These are phyloP conservation scores for Cinara cedri DNA, from an alignment of 2,888 invertebrate genomes.

Conservation along the genomic window DNA sequence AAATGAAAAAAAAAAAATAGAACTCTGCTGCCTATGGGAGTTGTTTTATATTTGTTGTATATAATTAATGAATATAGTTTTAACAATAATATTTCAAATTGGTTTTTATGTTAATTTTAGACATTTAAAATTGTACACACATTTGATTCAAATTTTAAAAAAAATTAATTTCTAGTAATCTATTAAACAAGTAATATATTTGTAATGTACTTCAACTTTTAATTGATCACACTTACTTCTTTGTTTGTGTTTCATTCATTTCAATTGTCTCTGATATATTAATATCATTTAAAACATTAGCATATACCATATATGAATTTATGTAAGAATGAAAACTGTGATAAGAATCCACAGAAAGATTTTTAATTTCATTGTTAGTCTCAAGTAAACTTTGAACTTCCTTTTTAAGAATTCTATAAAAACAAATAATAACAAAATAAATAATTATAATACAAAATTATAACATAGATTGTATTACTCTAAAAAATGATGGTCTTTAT, in stretches of 20 bases:
- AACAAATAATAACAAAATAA: background rate
- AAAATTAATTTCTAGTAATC: too few species aligned
- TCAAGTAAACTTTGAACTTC: slow-evolving; percentile 3
- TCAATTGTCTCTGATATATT: background rate
- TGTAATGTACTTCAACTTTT: too few species aligned
- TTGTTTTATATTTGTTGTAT: too few species aligned
- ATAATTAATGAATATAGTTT: too few species aligned
- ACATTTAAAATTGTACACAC: too few species aligned
- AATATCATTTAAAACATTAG: slow-evolving; percentile 22
- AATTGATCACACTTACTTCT: slow-evolving; percentile 21
- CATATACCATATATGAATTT: slow-evolving; percentile 25
- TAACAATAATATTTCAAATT: too few species aligned
- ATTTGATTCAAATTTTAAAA: too few species aligned
- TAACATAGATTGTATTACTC: slow-evolving; percentile 14
- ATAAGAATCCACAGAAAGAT: slow-evolving; percentile 15
- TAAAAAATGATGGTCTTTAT: slow-evolving; percentile 33
- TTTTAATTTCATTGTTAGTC: slow-evolving; percentile 31
- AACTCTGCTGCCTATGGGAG: too few species aligned
- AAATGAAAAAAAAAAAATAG: too few species aligned
- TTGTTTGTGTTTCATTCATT: background rate
- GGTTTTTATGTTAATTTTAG: too few species aligned
- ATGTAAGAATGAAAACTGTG: slow-evolving; percentile 20
- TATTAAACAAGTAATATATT: too few species aligned
- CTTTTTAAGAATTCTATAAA: slow-evolving; percentile 41
- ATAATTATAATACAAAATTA: background rate